A percentile compares a stretch with the other conserved stretches of the same genome.
Conservation (phyloP, 2,888 invertebrate species). For the Formica aserva region DNA sequence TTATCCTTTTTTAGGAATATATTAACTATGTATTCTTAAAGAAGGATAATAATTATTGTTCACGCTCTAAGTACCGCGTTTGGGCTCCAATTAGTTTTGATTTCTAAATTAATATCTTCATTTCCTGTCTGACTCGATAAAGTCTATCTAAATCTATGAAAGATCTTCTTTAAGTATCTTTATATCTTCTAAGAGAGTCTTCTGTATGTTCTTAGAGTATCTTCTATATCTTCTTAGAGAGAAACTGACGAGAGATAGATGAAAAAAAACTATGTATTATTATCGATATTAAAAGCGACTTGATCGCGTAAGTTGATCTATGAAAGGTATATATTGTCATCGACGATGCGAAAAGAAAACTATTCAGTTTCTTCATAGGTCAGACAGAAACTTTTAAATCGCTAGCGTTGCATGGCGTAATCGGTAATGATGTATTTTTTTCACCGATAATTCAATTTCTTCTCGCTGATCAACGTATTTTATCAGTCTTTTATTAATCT, state of each 20-base stretch:
- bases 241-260: not conserved
- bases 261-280: not conserved
- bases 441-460: conserved; percentile 25
- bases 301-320: not conserved
- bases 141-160: not conserved
- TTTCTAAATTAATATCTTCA: conserved; percentile 9
- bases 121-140: not conserved
- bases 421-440: conserved; percentile 20
- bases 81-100: too few species aligned
- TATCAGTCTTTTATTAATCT: conserved; percentile 55
- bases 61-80: too few species aligned
- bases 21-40: too few species aligned
- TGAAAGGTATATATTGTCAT: conserved; percentile 1
- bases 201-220: not conserved
- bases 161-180: not conserved
- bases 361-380: not conserved
- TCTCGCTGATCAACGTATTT: conserved; percentile 39
- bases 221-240: not conserved
- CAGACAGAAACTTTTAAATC: conserved; percentile 11
- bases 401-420: not conserved
- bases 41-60: too few species aligned
- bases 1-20: too few species aligned
- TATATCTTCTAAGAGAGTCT: not conserved
- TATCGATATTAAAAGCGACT: not conserved
- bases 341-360: conserved; percentile 1